Evolutionary conservation across 2,888 invertebrate species (phyloP), one percentile per base, ranked within the genome.

Genomic region (Heliconius hortense): DNA sequence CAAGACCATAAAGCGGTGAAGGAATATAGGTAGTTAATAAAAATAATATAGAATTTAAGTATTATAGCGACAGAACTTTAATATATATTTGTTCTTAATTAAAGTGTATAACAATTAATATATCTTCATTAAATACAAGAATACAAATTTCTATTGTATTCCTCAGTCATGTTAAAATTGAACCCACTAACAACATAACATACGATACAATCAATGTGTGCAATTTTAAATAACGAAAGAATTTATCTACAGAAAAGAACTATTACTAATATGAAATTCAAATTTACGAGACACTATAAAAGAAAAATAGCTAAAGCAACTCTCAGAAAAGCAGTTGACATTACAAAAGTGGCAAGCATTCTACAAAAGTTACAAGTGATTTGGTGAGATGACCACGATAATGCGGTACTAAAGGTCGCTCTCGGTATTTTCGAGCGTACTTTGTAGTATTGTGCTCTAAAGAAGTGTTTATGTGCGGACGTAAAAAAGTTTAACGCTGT

Each of bases 401-500:
- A 74, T 56, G 31, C 28, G 43, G 67, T 43, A 70, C 35, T 63
- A 74, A 53, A 69, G 69, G 53, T 62, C 31, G 69, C 31, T 69
- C 62, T 28, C 21, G 60, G 68, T 68, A 48, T 62, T 68, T 73
- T 31, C 73, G 31, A 43, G 68, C 67, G 60, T 68, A 67, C 73
- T 73, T 73, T 73, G 73, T 73, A 48, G 53, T 68, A 39, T 68
- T 74, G 62, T 39, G 26, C 69, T 26, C 31, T 60, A 77, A 75
- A 74, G 71, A 73, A 78, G 71, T 72, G 77, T 77, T 78, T 78
- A 78, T 75, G 75, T 77, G 77, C 72, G 53, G 68, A 68, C 63
- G 68, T 76, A 78, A 78, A 78, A 78, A 77, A 77, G 74, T 77
- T 77, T 73, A 76, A 73, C 68, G 68, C 68, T 70, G 78, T 74